Evolutionary conservation across 2,113 vertebrate species (phyloP).

Genomic region (Limnothrissa miodon): DNA sequence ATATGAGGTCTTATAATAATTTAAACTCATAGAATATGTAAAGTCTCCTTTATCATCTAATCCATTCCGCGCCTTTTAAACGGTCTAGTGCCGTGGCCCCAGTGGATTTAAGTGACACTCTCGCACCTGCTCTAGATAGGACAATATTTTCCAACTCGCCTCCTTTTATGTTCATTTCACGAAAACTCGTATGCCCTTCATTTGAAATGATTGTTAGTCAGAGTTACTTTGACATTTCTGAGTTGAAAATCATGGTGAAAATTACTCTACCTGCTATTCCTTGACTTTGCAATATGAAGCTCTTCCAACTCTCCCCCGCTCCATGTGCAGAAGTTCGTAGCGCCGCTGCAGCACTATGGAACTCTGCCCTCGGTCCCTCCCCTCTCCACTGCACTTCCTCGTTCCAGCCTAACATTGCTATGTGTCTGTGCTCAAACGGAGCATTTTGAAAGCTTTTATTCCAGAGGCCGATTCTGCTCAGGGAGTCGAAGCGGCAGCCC

Average conservation of each 20-base stretch:
- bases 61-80: constrained; percentile 23
- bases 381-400: constrained; percentile 87
- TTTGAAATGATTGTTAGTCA: not conserved
- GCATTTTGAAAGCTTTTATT: constrained; percentile 80
- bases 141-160: constrained; percentile 60
- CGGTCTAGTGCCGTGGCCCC: constrained; percentile 33
- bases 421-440: constrained; percentile 65
- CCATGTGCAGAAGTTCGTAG: constrained; percentile 82
- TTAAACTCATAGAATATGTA: not conserved
- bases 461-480: constrained; percentile 67
- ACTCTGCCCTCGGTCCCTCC: constrained; percentile 80
- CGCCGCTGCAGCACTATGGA: constrained; percentile 78
- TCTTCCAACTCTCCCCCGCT: constrained; percentile 79
- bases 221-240: not conserved
- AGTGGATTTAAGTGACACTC: constrained; percentile 60
- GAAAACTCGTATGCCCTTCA: not conserved
- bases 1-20: not conserved
- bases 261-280: constrained; percentile 83
- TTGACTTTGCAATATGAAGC: constrained; percentile 80
- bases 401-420: constrained; percentile 85
- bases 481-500: constrained; percentile 65
- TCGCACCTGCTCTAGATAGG: constrained; percentile 71
- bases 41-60: not conserved
- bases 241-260: constrained; percentile 42
- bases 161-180: constrained; percentile 20